These are phyloP conservation scores for Sweltsa coloradensis DNA, from an alignment of 1,140 invertebrate species.

Conservation along the genomic window DNA sequence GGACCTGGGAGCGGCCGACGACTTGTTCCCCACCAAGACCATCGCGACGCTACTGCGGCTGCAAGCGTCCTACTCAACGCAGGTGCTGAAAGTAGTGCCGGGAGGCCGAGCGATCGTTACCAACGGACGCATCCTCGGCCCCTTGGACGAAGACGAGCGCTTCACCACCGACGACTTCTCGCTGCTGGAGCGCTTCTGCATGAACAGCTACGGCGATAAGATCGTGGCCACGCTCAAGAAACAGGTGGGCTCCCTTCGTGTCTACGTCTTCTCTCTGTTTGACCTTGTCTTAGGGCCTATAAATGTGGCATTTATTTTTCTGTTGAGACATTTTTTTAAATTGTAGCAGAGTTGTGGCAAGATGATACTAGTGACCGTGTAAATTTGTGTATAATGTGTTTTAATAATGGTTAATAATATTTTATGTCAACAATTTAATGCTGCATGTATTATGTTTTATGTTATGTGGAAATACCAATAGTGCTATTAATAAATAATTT, in stretches of 20 bases:
- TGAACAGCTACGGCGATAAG: conserved; percentile 65
- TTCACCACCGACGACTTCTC: conserved; percentile 88
- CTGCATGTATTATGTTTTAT: too few species aligned
- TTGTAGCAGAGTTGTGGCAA: too few species aligned
- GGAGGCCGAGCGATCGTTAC: conserved; percentile 59
- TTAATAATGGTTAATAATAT: too few species aligned
- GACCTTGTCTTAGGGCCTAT: too few species aligned
- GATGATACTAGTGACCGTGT: too few species aligned
- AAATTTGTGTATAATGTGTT: too few species aligned
- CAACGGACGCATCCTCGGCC: conserved; percentile 87
- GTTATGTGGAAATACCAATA: too few species aligned
- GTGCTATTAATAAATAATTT: too few species aligned
- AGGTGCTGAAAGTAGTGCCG: conserved; percentile 35
- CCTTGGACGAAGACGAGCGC: conserved; percentile 57
- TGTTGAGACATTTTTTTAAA: too few species aligned
- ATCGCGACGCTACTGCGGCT: conserved; percentile 20
- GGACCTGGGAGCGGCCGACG: neutral
- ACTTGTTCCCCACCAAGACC: neutral
- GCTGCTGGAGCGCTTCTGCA: conserved; percentile 68
- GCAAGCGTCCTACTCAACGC: conserved; percentile 42
- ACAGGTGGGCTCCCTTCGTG: conserved; percentile 21
- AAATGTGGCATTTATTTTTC: too few species aligned
- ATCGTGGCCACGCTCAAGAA: conserved; percentile 49
- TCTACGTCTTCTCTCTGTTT: too few species aligned
- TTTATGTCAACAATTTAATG: too few species aligned